A percentile compares a stretch with the other conserved stretches of the same genome.
These are phyloP conservation scores for Phaethon lepturus DNA, from an alignment of 2,113 vertebrate genomes.

Conservation along the genomic window DNA sequence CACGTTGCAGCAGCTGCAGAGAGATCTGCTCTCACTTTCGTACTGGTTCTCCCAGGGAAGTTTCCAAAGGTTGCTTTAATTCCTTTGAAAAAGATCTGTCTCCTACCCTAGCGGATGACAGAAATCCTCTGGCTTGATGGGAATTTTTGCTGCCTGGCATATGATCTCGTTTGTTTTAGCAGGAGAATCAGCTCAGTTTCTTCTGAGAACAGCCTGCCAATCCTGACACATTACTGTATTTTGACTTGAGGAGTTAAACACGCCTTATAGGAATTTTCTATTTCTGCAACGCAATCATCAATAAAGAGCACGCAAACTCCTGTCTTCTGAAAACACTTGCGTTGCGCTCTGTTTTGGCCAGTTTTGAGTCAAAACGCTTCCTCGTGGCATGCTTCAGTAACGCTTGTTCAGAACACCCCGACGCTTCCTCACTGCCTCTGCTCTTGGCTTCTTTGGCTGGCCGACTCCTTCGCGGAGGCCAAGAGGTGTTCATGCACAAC, in stretches of 20 bases:
- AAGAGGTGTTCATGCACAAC: not conserved
- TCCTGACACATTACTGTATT: not conserved
- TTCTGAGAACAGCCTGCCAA: not conserved
- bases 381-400: not conserved
- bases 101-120: not conserved
- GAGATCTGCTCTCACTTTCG: not conserved
- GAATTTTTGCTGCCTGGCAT: not conserved
- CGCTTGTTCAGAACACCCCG: not conserved
- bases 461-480: fast-evolving
- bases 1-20: not conserved
- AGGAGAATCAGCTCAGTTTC: not conserved
- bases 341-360: not conserved
- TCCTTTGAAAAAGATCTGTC: not conserved
- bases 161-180: not conserved
- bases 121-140: not conserved
- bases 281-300: not conserved
- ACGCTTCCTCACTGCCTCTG: not conserved
- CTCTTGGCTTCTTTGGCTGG: not conserved
- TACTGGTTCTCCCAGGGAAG: not conserved
- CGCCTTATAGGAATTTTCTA: not conserved
- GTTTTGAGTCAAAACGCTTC: not conserved
- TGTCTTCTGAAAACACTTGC: not conserved
- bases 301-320: not conserved
- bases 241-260: not conserved
- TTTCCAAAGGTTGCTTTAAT: not conserved